Base-by-base conservation (phyloP, 2,888 invertebrate genomes). In the Nymphalis polychloros region DNA sequence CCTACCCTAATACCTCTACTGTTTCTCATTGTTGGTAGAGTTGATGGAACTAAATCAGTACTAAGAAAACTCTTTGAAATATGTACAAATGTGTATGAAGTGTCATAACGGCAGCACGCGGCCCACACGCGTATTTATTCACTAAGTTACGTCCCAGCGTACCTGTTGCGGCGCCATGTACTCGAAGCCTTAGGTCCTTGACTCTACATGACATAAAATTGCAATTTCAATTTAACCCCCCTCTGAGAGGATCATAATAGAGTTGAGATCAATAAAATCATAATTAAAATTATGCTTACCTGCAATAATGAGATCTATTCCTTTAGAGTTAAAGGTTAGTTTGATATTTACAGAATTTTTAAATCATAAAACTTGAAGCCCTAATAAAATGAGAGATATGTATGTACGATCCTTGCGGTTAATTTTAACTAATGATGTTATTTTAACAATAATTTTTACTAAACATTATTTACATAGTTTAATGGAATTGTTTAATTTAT, bases 181-280 rank as follows among this genome's bases (percentile, higher is more conserved):
- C 41, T 13, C 73, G 72, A 76, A 73, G 72, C 72, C 76, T 41
- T 41, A 72, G 73, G 68, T 31, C 64, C 27, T 20, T 35, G 66
- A 10, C 50, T 52, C 72, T 73, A 67, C 69, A 31, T 64, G 63
- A 59, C 59, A 73, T 71, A 68, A 73, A 74, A 73, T 75, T 71
- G 74, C 75, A 73, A 75, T 72, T 75, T 60, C 69, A 72, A 67
- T 71, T 63, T 68, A 64, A 71, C 76, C 78, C 75, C 76, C 76
- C 75, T 72, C 74, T 72, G 75, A 16, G 76, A 64, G 67, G 67
- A 74, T 75, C 75, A 68, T 75, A 74, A 73, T 75, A 64, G 66
- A 75, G 72, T 70, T 67, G 72, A 61, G 68, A 74, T 75, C 71
- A 76, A 75, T 71, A 68, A 68, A 71, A 68, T 74, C 75, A 71